Percentiles rank a stretch among this genome's conserved stretches.
Evolutionary conservation across 2,888 invertebrate species (phyloP).

Genomic region (Drosophila borealis): DNA sequence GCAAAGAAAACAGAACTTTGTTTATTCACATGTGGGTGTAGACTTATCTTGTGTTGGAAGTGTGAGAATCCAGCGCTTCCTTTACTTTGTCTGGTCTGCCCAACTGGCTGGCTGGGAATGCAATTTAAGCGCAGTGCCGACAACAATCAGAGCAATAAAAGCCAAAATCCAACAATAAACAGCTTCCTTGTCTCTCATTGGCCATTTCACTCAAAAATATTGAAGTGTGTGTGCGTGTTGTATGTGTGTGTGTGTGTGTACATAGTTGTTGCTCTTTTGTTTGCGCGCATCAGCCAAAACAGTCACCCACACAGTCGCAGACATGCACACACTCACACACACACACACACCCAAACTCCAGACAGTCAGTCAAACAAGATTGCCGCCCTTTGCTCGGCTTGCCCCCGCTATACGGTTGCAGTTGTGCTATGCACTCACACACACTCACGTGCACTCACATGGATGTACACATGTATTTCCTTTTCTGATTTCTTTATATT

Average conservation of each 20-base stretch:
- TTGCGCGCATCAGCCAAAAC: conserved; percentile 45
- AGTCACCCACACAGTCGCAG: conserved; percentile 28
- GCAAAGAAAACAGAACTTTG: conserved; percentile 35
- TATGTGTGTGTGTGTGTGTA: conserved; percentile 13
- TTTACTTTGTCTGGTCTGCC: conserved; percentile 32
- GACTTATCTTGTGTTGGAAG: conserved; percentile 12
- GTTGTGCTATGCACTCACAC: conserved; percentile 23
- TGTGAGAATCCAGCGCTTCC: conserved; percentile 17
- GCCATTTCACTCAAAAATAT: conserved; percentile 24
- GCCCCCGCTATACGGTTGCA: conserved; percentile 20
- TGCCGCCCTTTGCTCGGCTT: conserved; percentile 26
- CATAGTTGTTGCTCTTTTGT: conserved; percentile 61
- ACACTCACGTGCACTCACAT: conserved; percentile 2
- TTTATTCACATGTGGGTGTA: conserved; percentile 8
- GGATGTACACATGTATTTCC: conserved; percentile 28
- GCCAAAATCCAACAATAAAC: conserved; percentile 32
- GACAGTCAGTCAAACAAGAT: conserved; percentile 66
- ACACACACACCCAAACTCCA: conserved; percentile 32
- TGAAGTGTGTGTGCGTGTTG: not conserved
- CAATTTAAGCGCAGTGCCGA: conserved; percentile 45
- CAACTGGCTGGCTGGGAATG: conserved; percentile 31
- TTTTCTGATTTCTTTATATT: conserved; percentile 48
- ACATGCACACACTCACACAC: not conserved
- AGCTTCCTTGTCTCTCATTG: conserved; percentile 45
- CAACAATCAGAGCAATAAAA: conserved; percentile 47